Conservation (phyloP, 2,888 invertebrate species). For the Orthosia gracilis region DNA sequence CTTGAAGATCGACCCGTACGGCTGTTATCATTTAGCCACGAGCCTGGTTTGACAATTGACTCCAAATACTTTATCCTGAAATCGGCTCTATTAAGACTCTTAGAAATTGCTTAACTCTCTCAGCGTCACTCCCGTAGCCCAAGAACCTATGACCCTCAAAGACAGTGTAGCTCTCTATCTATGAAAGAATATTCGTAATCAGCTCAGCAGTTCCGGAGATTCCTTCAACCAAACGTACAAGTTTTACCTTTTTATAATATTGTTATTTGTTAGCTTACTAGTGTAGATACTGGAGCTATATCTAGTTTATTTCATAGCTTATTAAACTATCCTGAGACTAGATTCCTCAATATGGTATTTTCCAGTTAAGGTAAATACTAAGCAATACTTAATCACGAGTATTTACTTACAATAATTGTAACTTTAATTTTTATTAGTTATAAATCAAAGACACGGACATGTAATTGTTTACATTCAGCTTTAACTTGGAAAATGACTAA, state of each 20-base stretch:
- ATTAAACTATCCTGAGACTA: slow-evolving; percentile 2
- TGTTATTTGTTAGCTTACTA: not conserved
- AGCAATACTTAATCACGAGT: slow-evolving; percentile 1
- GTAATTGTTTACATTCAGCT: not conserved
- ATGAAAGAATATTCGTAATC: too few species aligned
- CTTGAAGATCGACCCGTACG: too few species aligned
- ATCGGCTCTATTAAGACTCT: too few species aligned
- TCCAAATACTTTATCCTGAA: too few species aligned
- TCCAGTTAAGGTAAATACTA: slow-evolving; percentile 2
- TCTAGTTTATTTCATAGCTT: slow-evolving; percentile 5
- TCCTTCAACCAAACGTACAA: too few species aligned
- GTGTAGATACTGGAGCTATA: not conserved
- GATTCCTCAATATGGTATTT: slow-evolving; percentile 3
- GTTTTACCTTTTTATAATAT: not conserved
- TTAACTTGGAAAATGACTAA: slow-evolving; percentile 15
- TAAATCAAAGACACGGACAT: slow-evolving; percentile 12
- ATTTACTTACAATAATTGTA: slow-evolving; percentile 6
- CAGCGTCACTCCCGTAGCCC: too few species aligned
- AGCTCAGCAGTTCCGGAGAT: too few species aligned
- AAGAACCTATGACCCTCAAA: too few species aligned
- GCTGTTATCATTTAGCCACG: too few species aligned
- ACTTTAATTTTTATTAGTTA: slow-evolving; percentile 11
- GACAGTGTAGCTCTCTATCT: too few species aligned
- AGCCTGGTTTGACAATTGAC: too few species aligned
- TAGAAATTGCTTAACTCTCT: too few species aligned